phyloP scores from a whole-genome alignment of 2,113 vertebrate genomes.

The Microcebus lehilahytsara region DNA sequence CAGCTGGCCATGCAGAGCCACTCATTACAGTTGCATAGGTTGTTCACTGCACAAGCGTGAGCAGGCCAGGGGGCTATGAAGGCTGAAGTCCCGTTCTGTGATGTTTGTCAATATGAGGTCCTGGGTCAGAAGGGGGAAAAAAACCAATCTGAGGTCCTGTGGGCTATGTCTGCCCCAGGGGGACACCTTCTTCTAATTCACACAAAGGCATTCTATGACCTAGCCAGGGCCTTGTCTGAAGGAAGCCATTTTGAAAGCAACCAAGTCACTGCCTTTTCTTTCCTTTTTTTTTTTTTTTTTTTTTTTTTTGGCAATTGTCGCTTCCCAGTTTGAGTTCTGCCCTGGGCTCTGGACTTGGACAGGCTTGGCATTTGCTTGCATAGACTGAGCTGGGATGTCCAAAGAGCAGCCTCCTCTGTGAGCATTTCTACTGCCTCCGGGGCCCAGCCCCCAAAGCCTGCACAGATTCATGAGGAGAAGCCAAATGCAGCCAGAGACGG shows the following conservation, averaged over 20 bases:
- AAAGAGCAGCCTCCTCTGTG: background rate
- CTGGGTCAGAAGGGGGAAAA: too few relatives aligned
- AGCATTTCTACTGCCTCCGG: background rate
- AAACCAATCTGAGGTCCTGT: background rate
- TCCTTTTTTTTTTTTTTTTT: background rate
- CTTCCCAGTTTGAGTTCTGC: background rate
- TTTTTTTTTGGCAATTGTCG: background rate
- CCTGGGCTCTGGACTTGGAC: rapidly evolving
- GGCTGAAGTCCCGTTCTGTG: background rate
- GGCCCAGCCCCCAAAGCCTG: background rate
- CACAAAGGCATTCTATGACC: background rate
- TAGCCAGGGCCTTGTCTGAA: background rate
- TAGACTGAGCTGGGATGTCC: background rate
- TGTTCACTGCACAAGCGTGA: background rate
- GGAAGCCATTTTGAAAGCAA: constrained; percentile 43
- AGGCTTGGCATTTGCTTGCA: background rate
- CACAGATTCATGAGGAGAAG: background rate
- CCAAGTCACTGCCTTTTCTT: background rate
- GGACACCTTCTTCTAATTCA: background rate
- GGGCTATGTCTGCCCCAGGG: background rate
- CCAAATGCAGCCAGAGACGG: rapidly evolving
- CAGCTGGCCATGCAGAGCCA: background rate
- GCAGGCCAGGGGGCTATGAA: background rate
- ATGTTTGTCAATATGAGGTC: background rate
- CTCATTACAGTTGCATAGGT: background rate